Evolutionary conservation across 2,888 invertebrate species (phyloP), one percentile per base, ranked within the genome.

Genomic region (Apotomis betuletana): DNA sequence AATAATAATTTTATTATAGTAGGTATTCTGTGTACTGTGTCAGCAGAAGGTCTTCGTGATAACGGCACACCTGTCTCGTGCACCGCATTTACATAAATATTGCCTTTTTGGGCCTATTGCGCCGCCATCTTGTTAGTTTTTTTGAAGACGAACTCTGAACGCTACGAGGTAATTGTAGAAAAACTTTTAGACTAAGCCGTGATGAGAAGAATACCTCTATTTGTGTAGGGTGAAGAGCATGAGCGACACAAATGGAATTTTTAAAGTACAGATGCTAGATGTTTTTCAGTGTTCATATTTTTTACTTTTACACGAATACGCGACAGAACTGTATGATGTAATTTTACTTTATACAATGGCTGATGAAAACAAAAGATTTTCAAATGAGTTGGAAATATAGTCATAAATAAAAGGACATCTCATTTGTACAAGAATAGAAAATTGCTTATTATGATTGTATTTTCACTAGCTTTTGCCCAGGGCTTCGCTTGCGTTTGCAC

Each of bases 41-140:
- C 54, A 57, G 52, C 36, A 63, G 63, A 63, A 44, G 58, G 68
- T 59, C 61, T 44, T 59, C 67, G 58, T 52, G 70, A 70, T 73
- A 69, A 74, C 72, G 65, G 54, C 65, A 41, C 74, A 75, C 75
- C 75, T 75, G 75, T 61, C 74, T 63, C 69, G 67, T 75, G 70
- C 73, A 73, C 46, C 68, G 61, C 69, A 74, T 75, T 75, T 75
- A 74, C 75, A 74, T 75, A 75, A 75, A 73, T 75, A 73, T 69
- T 74, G 65, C 64, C 68, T 13, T 38, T 63, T 46, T n/a, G 59
- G 70, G 70, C 74, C 68, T 68, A 70, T 67, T n/a, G 68, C 69
- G 68, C 27, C 64, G 64, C 75, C 62, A 71, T 74, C 69, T 71
- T 70, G 62, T 44, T 59, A 63, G 67, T 71, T 58, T 68, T 71